phyloP scores from a whole-genome alignment of 1,140 invertebrate genomes.

The Frieseomelitta varia region DNA sequence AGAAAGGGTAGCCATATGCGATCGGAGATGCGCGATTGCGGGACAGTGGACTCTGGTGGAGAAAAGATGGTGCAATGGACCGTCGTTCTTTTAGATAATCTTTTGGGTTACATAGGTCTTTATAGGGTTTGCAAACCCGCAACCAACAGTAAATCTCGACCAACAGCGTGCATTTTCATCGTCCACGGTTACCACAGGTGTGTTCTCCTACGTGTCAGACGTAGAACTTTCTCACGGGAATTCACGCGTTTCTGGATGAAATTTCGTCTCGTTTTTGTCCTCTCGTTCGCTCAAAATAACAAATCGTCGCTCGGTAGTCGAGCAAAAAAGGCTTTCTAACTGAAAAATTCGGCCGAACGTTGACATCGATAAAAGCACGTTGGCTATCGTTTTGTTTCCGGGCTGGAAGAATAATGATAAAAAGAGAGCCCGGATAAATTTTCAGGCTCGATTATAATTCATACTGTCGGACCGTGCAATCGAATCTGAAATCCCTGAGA shows the following conservation, averaged over 20 bases:
- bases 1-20: constrained; percentile 52
- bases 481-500: constrained; percentile 50
- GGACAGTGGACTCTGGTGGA: background rate
- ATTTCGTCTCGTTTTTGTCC: constrained; percentile 54
- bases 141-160: constrained; percentile 42
- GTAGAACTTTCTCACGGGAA: constrained; percentile 54
- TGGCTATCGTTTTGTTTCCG: constrained; percentile 13
- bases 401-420: background rate
- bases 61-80: constrained; percentile 29
- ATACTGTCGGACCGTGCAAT: constrained; percentile 28
- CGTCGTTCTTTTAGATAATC: constrained; percentile 51
- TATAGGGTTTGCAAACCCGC: constrained; percentile 39
- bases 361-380: constrained; percentile 20
- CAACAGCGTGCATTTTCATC: constrained; percentile 3
- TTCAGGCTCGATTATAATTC: constrained; percentile 34
- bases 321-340: background rate
- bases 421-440: constrained; percentile 26
- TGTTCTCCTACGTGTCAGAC: background rate
- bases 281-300: background rate
- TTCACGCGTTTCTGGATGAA: constrained; percentile 49
- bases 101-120: constrained; percentile 18
- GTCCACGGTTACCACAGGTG: constrained; percentile 41
- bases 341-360: constrained; percentile 13
- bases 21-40: background rate
- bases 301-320: background rate